phyloP scores from a whole-genome alignment of 35 echinoderm and acorn worm species.

The Heliocidaris tuberculata region DNA sequence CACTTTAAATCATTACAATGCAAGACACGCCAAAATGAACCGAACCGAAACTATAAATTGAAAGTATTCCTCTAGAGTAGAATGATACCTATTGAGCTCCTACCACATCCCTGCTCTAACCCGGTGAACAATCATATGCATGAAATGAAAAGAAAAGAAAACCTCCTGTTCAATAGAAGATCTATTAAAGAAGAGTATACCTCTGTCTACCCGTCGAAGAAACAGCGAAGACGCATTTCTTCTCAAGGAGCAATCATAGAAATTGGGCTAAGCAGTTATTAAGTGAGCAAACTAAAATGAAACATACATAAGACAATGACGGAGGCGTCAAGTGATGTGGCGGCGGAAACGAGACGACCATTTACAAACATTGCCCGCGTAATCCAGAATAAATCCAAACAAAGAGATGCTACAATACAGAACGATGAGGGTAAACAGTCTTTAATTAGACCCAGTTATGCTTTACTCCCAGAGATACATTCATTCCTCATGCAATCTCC shows the following conservation, averaged over 20 bases:
- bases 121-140: not conserved
- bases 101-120: not conserved
- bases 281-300: not conserved
- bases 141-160: not conserved
- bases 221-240: not conserved
- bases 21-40: no score
- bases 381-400: slow-evolving; percentile 18
- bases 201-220: not conserved
- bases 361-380: not conserved
- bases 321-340: not conserved
- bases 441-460: not conserved
- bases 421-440: not conserved
- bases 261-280: not conserved
- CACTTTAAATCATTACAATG: not conserved
- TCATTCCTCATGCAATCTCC: not conserved
- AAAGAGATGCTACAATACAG: not conserved
- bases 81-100: no score
- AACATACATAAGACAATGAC: no score
- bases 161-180: not conserved
- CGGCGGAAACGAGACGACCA: not conserved
- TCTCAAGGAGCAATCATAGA: not conserved
- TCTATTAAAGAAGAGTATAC: not conserved
- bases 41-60: no score
- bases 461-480: not conserved
- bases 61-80: no score